These are phyloP conservation scores for Dryobotodes eremita DNA, from an alignment of 2,888 invertebrate species.

Conservation along the genomic window DNA sequence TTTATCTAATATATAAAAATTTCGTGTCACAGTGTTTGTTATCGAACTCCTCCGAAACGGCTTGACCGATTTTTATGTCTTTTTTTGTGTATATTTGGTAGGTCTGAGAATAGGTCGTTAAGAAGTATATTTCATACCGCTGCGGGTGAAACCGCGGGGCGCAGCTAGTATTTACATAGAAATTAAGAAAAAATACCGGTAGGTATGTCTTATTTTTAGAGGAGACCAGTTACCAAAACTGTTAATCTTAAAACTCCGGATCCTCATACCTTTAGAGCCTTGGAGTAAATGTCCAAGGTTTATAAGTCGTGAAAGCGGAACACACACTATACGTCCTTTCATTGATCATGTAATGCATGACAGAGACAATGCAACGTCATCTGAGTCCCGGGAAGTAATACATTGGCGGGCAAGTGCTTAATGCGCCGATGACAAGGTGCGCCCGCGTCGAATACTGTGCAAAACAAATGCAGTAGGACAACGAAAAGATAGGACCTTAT, in stretches of 20 bases:
- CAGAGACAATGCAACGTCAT: constrained; percentile 37
- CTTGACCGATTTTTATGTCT: no score
- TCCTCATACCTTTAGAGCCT: no score
- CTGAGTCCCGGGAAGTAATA: constrained; percentile 57
- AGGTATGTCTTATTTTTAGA: not conserved
- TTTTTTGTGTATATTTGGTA: no score
- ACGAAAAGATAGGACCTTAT: not conserved
- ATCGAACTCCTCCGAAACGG: no score
- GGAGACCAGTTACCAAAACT: not conserved
- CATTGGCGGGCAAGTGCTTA: constrained; percentile 50
- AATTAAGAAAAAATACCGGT: not conserved
- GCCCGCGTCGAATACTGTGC: constrained; percentile 23
- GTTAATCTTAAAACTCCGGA: not conserved
- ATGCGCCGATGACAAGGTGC: constrained; percentile 44
- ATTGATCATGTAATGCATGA: constrained; percentile 25
- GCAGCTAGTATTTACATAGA: not conserved
- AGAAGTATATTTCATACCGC: no score
- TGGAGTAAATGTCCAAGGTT: not conserved
- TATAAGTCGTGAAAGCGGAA: constrained; percentile 6
- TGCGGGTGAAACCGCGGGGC: no score
- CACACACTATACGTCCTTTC: constrained; percentile 20
- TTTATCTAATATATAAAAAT: no score
- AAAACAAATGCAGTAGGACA: constrained; percentile 30
- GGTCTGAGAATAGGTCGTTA: no score
- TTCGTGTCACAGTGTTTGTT: no score